Evolutionary conservation across 2,113 vertebrate genomes (phyloP), one percentile per base, ranked within the genome.

Genomic region (Apaloderma vittatum): DNA sequence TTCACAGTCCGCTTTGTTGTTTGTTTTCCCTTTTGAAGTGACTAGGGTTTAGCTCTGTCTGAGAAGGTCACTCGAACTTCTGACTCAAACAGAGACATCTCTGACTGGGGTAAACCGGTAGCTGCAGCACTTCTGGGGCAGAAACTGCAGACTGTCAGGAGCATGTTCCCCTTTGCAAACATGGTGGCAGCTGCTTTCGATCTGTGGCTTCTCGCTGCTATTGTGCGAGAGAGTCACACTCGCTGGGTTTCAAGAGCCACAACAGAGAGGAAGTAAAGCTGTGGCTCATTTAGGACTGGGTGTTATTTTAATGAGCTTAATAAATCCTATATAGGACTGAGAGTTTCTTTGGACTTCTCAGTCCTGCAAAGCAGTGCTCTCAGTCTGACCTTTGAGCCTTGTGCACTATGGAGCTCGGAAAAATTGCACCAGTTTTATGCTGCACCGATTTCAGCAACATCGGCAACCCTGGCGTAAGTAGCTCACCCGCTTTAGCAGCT

Each of bases 271-370:
- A 84, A 86, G 86, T 63, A 94, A 96, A 95, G 88, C 96, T 95
- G 94, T 71, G 94, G 86, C 79, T 97, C 93, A 68, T 94, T 95
- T 94, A 94, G 92, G 88, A 77, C 88, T 78, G 82, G 68, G 72
- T 95, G 88, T 95, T 94, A 95, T 86, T 97, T 95, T 97, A 97
- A 97, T 88, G 48, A 95, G 55, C 86, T 92, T 96, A 95, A 94
- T 96, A 94, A 88, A 92, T 94, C 75, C 92, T 95, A 27, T 92
- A 86, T 71, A 88, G 90, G 88, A 84, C 88, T 49, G 85, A 83
- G 84, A 92, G 63, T 90, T 92, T 88, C 81, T 86, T 49, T 54
- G 29, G 92, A 80, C 78, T 86, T 83, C 55, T 91, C 46, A 72
- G 87, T 73, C 81, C 63, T 92, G 51, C 87, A 80, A 73, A 95